These are phyloP conservation scores for Alligator mississippiensis DNA, from an alignment of 2,113 vertebrate genomes.

Conservation along the genomic window DNA sequence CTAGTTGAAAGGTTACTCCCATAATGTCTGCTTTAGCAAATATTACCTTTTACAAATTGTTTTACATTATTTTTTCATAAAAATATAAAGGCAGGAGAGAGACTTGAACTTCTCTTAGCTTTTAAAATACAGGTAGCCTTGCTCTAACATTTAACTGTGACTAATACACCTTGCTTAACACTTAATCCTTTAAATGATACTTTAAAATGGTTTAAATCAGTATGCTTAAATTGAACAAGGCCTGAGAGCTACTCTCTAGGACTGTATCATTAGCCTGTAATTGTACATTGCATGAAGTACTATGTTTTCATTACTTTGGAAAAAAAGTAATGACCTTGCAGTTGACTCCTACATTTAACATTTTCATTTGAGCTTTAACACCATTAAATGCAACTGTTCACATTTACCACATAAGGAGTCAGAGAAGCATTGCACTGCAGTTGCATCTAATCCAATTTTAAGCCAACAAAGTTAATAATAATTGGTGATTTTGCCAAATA, in stretches of 20 bases:
- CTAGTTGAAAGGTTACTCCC: neutral
- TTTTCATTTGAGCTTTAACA: conserved; percentile 71
- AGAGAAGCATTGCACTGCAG: conserved; percentile 50
- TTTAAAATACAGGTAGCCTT: conserved; percentile 43
- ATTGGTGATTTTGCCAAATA: conserved; percentile 66
- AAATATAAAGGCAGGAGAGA: neutral
- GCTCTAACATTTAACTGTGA: conserved; percentile 45
- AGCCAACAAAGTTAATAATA: conserved; percentile 66
- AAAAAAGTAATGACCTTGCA: conserved; percentile 75
- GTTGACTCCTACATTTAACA: conserved; percentile 77
- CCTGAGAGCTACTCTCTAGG: conserved; percentile 62
- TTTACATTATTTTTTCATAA: conserved; percentile 9
- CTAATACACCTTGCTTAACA: conserved; percentile 60
- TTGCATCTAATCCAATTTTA: conserved; percentile 71
- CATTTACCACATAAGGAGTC: conserved; percentile 52
- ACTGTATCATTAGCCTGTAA: conserved; percentile 75
- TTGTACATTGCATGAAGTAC: conserved; percentile 70
- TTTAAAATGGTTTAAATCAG: conserved; percentile 73
- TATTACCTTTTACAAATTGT: neutral
- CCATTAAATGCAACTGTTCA: conserved; percentile 70
- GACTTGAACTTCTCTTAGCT: conserved; percentile 10
- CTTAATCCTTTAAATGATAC: conserved; percentile 71
- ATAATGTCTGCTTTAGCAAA: neutral
- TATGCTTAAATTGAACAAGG: conserved; percentile 70
- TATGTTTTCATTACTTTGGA: conserved; percentile 75